Evolutionary conservation across 2,113 vertebrate genomes (phyloP).

Genomic region (Hiodon tergisus): DNA sequence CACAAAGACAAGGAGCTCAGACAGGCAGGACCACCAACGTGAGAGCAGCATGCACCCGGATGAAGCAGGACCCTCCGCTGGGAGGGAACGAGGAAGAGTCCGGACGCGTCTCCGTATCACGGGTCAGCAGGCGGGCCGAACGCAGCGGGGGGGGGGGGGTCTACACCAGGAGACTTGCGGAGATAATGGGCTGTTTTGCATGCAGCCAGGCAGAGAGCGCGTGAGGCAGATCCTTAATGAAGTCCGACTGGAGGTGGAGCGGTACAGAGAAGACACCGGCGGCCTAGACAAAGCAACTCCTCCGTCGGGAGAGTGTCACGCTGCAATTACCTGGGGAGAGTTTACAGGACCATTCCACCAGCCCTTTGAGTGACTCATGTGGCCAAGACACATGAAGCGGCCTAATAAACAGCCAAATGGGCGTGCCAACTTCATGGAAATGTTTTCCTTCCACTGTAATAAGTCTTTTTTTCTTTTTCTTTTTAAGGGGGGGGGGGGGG

Average conservation of each 20-base stretch:
- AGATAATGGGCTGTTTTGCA: constrained; percentile 34
- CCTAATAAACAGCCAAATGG: not conserved
- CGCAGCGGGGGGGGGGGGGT: not conserved
- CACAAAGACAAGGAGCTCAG: not conserved
- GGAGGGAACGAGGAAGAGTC: not conserved
- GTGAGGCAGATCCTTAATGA: constrained; percentile 28
- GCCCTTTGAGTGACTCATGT: not conserved
- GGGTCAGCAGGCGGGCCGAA: not conserved
- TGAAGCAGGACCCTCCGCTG: not conserved
- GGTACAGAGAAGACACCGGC: constrained; percentile 24
- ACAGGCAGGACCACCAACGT: not conserved
- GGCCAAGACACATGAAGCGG: constrained; percentile 9
- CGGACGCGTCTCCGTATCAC: too few species aligned
- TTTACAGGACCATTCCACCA: not conserved
- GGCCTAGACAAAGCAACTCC: constrained; percentile 23
- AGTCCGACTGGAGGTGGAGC: constrained; percentile 30
- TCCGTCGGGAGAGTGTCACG: constrained; percentile 11
- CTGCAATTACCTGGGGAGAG: constrained; percentile 27
- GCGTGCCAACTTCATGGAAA: not conserved
- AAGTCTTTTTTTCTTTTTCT: not conserved
- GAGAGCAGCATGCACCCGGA: not conserved
- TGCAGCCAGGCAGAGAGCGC: constrained; percentile 24
- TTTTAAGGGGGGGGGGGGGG: not conserved
- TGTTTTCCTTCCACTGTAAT: not conserved
- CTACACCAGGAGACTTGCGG: constrained; percentile 29